Conservation (phyloP, 2,888 invertebrate genomes). For the Hyles lineata region DNA sequence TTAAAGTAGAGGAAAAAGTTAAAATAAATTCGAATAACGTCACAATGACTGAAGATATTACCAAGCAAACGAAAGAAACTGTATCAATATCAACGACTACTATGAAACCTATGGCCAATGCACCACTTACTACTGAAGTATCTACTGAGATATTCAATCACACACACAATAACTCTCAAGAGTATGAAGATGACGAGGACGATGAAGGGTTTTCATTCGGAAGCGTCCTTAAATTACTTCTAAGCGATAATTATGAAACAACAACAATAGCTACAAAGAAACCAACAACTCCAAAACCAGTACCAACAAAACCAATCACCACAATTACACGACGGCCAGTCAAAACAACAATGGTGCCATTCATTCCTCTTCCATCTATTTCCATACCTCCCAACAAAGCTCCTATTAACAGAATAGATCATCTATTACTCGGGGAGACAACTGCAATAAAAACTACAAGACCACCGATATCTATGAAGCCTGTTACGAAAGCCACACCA, state of each 20-base stretch:
- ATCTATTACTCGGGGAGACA: slow-evolving; percentile 75
- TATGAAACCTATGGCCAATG: slow-evolving; percentile 33
- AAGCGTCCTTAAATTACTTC: slow-evolving; percentile 86
- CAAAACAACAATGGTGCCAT: slow-evolving; percentile 52
- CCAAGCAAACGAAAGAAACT: neutral
- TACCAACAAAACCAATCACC: slow-evolving; percentile 38
- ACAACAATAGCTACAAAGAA: slow-evolving; percentile 52
- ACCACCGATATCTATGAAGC: slow-evolving; percentile 26
- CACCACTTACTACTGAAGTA: slow-evolving; percentile 37
- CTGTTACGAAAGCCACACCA: slow-evolving; percentile 30
- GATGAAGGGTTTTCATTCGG: slow-evolving; percentile 86
- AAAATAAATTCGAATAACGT: slow-evolving; percentile 1
- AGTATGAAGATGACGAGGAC: slow-evolving; percentile 74
- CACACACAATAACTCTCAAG: slow-evolving; percentile 54
- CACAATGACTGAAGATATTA: neutral
- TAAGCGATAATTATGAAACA: slow-evolving; percentile 77
- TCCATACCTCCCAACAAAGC: slow-evolving; percentile 58
- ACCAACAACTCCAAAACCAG: slow-evolving; percentile 38
- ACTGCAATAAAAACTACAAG: slow-evolving; percentile 66
- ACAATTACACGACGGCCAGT: slow-evolving; percentile 43
- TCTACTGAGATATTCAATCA: slow-evolving; percentile 50
- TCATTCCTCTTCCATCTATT: slow-evolving; percentile 62
- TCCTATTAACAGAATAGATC: slow-evolving; percentile 73
- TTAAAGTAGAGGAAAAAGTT: slow-evolving; percentile 31
- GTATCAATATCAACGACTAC: slow-evolving; percentile 26